These are phyloP conservation scores for Penaeus indicus DNA, from an alignment of 1,140 invertebrate genomes.

Conservation along the genomic window DNA sequence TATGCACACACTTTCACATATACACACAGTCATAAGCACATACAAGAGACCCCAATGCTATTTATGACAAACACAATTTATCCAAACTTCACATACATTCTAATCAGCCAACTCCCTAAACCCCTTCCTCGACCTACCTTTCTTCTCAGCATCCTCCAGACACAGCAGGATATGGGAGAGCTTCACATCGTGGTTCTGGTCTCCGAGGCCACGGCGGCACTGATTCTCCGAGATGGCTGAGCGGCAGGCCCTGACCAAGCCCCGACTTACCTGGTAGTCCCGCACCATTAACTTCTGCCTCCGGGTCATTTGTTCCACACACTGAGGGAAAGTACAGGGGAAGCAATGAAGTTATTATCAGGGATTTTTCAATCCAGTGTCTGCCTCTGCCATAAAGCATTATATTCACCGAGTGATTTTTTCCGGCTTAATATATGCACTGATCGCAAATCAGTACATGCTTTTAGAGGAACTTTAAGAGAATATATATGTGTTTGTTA, in stretches of 20 bases:
- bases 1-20: too few relatives aligned
- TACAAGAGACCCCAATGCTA: too few relatives aligned
- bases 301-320: conserved; percentile 85
- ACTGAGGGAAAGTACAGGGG: conserved; percentile 72
- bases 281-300: conserved; percentile 89
- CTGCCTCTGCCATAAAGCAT: too few relatives aligned
- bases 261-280: conserved; percentile 92
- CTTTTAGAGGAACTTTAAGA: too few relatives aligned
- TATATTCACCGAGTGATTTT: too few relatives aligned
- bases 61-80: not conserved
- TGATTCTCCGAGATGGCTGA: conserved; percentile 89
- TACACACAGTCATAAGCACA: too few relatives aligned
- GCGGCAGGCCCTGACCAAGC: conserved; percentile 88
- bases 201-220: conserved; percentile 78
- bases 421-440: too few relatives aligned
- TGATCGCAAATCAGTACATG: too few relatives aligned
- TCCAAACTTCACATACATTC: not conserved
- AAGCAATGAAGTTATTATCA: conserved; percentile 8
- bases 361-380: too few relatives aligned
- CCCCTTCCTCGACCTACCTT: conserved; percentile 46
- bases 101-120: not conserved
- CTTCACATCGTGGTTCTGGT: conserved; percentile 85
- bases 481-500: too few relatives aligned
- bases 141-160: conserved; percentile 81
- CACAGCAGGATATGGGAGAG: conserved; percentile 93